Base-by-base conservation (phyloP, 2,113 vertebrate genomes). In the Typhlomys cinereus region DNA sequence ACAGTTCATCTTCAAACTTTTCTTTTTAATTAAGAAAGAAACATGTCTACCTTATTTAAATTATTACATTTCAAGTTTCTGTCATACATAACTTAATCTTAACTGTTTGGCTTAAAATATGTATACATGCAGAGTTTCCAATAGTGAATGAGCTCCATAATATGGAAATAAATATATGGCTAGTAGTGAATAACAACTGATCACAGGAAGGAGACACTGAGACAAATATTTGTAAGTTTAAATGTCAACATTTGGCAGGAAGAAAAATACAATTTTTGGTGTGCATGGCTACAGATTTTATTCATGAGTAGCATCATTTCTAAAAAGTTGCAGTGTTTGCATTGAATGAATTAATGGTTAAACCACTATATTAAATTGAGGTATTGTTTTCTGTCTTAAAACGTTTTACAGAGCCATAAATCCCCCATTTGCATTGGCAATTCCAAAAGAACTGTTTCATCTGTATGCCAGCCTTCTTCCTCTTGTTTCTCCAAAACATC, bases 301-400 rank as follows among this genome's bases (percentile, higher is more conserved):
- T 94, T 94, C 84, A 90, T n/a, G 80, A 48, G 50, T 62, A 64
- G 23, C 39, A 91, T 89, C 17, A 1, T 95, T 76, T 92, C 89
- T 91, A 81, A 96, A 84, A 91, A 92, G 89, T 92, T 93, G 89
- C 54, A 27, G 64, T 84, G 84, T 94, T 93, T 93, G 67, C 76
- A 73, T 34, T 21, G 73, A 93, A n/a, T 81, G 89, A 89, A 95
- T 94, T 96, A 94, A 96, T 89, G 80, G 31, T 61, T 94, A 87
- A 95, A 73, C 15, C 41, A 66, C 84, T 94, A 39, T 81, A 69
- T 89, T 95, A 94, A 93, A 89, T 73, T 92, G 86, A 94, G 79
- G 17, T n/a, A 64, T 86, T 92, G 46, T 89, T 84, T 94, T 92
- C 84, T 89, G 64, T 86, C 95, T 90, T 88, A 80, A 80, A 86